phyloP scores from a whole-genome alignment of 2,797 vertebrate genomes.

The Sylvia borin region DNA sequence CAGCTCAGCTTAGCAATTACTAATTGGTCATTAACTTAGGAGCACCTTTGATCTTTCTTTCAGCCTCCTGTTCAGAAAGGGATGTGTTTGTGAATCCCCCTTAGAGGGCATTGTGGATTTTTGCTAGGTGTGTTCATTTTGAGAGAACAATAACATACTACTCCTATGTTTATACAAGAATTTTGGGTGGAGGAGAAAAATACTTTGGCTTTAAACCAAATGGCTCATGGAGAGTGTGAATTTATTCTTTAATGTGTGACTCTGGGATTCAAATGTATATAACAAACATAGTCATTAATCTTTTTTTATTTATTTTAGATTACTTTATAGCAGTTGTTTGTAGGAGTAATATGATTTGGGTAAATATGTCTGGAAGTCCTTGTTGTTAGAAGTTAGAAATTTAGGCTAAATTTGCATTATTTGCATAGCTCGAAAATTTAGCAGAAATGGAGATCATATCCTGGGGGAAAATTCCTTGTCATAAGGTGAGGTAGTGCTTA shows the following conservation, averaged over 20 bases:
- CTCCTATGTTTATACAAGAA: not conserved
- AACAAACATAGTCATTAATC: not conserved
- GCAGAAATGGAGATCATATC: not conserved
- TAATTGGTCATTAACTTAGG: not conserved
- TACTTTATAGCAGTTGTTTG: not conserved
- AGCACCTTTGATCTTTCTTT: not conserved
- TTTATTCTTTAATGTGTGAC: not conserved
- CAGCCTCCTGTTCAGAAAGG: not conserved
- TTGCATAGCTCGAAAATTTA: not conserved
- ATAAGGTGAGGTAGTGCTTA: not conserved
- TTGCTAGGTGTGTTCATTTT: conserved; percentile 2
- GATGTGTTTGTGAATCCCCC: not conserved
- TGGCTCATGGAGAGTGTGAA: not conserved
- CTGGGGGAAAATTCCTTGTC: not conserved
- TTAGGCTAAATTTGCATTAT: not conserved
- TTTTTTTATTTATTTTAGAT: not conserved
- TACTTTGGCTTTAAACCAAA: conserved; percentile 5
- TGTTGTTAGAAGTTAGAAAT: not conserved
- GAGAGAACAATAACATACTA: not conserved
- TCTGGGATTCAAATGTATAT: not conserved
- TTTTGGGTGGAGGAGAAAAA: conserved; percentile 1
- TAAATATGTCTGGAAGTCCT: not conserved
- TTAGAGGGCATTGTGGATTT: not conserved
- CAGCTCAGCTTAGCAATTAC: not conserved
- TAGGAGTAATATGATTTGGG: not conserved